Evolutionary conservation across 2,888 invertebrate species (phyloP).

Genomic region (Pandemis heparana): DNA sequence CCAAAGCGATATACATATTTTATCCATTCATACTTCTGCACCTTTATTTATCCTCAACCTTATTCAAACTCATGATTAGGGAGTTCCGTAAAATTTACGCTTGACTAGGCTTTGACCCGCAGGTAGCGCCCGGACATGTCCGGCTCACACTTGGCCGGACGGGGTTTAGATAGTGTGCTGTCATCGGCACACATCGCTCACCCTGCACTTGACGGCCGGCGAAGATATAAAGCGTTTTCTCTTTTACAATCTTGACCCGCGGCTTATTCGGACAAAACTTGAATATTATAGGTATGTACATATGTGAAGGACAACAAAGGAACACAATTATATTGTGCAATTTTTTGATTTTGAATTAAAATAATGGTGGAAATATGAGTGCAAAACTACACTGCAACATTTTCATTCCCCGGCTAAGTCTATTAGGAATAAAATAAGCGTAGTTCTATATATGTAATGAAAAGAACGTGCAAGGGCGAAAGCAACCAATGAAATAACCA

Average conservation of each 20-base stretch:
- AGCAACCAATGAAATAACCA: too few species aligned
- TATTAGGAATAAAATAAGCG: too few species aligned
- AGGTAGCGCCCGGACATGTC: slow-evolving; percentile 22
- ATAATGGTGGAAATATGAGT: too few species aligned
- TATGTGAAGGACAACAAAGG: too few species aligned
- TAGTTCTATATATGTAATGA: too few species aligned
- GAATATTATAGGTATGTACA: neutral
- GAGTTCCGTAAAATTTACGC: slow-evolving; percentile 30
- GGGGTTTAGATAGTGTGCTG: slow-evolving; percentile 34
- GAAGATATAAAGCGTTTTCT: slow-evolving; percentile 3
- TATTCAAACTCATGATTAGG: slow-evolving; percentile 42
- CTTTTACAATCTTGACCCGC: slow-evolving; percentile 5
- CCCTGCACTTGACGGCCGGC: slow-evolving; percentile 14
- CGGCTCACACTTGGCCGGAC: slow-evolving; percentile 31
- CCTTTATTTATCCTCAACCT: slow-evolving; percentile 42
- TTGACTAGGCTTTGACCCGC: slow-evolving; percentile 27
- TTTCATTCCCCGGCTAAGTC: too few species aligned
- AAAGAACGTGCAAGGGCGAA: too few species aligned
- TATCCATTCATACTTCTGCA: slow-evolving; percentile 40
- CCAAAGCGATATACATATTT: slow-evolving; percentile 42
- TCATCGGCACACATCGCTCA: slow-evolving; percentile 37
- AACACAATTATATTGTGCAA: too few species aligned
- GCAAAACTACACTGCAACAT: too few species aligned
- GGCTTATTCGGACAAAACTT: neutral
- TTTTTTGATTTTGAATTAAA: too few species aligned